Evolutionary conservation across 2,888 invertebrate species (phyloP).

Genomic region (Macropis europaea): DNA sequence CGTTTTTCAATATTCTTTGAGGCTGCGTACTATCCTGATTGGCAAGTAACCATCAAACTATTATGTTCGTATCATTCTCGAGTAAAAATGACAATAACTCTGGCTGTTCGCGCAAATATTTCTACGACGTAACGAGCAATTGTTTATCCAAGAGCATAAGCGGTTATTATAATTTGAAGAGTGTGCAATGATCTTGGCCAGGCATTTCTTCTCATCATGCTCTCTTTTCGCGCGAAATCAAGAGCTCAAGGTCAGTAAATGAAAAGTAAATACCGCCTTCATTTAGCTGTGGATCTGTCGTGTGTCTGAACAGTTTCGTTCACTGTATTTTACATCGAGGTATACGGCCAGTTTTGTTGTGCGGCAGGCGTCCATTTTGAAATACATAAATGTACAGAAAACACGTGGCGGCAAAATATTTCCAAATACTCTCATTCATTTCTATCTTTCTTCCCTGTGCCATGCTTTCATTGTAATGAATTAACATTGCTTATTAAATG

Average conservation of each 20-base stretch:
- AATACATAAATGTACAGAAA: constrained; percentile 25
- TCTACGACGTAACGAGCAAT: no score
- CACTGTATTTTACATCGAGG: constrained; percentile 40
- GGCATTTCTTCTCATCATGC: constrained; percentile 27
- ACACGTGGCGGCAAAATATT: constrained; percentile 44
- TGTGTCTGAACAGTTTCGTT: constrained; percentile 58
- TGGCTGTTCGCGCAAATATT: no score
- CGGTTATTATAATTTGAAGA: not conserved
- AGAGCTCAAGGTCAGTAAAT: constrained; percentile 66
- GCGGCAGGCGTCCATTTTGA: constrained; percentile 41
- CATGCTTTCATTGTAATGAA: not conserved
- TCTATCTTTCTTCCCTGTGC: not conserved
- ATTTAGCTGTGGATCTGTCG: constrained; percentile 59
- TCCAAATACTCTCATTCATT: not conserved
- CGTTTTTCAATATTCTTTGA: no score
- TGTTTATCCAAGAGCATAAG: no score
- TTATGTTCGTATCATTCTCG: no score
- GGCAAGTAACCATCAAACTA: no score
- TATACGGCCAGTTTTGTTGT: constrained; percentile 52
- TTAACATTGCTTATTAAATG: constrained; percentile 10
- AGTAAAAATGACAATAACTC: no score
- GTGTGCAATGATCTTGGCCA: constrained; percentile 4
- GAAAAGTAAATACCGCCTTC: constrained; percentile 54
- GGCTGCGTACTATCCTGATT: no score
- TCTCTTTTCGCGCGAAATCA: constrained; percentile 56